Evolutionary conservation across 2,113 vertebrate genomes (phyloP), one percentile per base, ranked within the genome.

Genomic region (Solenodon paradoxus): DNA sequence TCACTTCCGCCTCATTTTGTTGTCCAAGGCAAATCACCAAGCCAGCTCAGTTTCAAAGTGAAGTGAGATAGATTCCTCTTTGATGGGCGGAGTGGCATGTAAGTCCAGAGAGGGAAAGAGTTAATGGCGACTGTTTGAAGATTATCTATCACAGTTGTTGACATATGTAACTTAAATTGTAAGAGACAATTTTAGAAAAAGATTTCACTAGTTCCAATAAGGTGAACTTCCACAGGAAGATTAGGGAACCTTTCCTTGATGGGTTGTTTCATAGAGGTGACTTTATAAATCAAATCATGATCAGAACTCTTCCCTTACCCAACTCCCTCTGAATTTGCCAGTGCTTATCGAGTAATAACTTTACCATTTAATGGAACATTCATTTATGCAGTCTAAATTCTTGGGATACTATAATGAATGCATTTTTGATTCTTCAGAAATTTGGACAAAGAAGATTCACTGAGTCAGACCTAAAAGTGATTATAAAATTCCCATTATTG

Each of bases 381-480:
- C 66, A 66, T 87, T 95, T 90, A 64, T 64, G 12, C 74, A 69
- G 78, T 93, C 10, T 82, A 86, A 82, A 35, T 92, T 47, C 35
- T 89, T 64, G 42, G 75, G 35, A 83, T 96, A 86, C 20, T 87
- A 0, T 84, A 68, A 59, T 86, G 88, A 96, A 32, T 75, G n/a
- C 38, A 80, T 87, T 94, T 45, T 80, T 95, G 72, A 69, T 79
- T 81, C 74, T 83, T 86, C 38, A 32, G 38, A 74, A 82, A 85
- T 72, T 77, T 79, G 57, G 64, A 35, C 32, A 69, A 80, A 68
- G 63, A 79, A 90, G 89, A 75, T 81, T 61, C 69, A 49, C 92
- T 81, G 79, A 64, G 40, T 94, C 53, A 63, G 19, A 90, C 28
- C 16, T 92, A 59, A 93, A 93, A 94, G 86, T 83, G 80, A 82